Conservation (phyloP, 2,797 vertebrate genomes). For the Tangara arthus region DNA sequence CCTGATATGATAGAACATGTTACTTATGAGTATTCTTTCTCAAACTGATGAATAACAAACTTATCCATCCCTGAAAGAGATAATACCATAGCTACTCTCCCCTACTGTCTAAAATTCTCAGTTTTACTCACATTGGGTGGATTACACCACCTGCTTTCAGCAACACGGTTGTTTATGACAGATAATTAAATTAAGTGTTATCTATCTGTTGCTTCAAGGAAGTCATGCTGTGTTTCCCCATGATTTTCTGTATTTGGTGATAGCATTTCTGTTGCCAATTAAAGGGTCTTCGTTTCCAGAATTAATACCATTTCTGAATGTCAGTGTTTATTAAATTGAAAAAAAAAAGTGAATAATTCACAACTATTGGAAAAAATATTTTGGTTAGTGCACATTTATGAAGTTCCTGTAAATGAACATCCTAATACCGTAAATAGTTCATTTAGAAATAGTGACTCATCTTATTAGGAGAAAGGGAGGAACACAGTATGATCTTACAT, state of each 20-base stretch:
- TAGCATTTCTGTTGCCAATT: neutral
- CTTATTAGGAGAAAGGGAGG: neutral
- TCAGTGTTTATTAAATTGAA: neutral
- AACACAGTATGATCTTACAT: neutral
- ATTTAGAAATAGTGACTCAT: conserved; percentile 10
- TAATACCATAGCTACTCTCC: neutral
- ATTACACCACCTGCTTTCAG: neutral
- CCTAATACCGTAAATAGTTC: neutral
- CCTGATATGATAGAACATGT: neutral
- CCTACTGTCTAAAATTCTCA: neutral
- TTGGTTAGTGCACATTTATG: neutral
- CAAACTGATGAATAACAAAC: neutral
- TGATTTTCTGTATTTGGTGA: neutral
- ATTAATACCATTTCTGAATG: neutral
- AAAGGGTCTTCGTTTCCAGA: neutral
- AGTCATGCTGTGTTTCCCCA: neutral
- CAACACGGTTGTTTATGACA: neutral
- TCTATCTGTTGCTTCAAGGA: neutral
- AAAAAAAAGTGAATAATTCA: neutral
- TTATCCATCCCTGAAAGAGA: neutral
- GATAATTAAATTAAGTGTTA: neutral
- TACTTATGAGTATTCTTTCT: neutral
- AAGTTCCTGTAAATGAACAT: neutral
- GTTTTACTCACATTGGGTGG: neutral
- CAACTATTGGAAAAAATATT: neutral